Base-by-base conservation (phyloP, 2,113 vertebrate species). In the Zeus faber region DNA sequence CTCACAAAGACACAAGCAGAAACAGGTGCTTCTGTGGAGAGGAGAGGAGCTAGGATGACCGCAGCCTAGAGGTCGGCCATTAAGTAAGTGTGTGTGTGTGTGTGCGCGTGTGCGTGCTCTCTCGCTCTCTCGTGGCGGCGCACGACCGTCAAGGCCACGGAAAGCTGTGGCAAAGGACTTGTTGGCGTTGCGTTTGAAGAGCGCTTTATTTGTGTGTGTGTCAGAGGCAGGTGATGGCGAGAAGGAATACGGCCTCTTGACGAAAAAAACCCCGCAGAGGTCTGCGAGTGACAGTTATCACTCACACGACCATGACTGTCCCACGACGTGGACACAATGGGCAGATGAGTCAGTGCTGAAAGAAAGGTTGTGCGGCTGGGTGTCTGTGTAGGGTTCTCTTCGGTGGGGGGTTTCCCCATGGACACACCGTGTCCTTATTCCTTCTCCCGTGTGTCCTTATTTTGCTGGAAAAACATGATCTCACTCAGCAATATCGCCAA, bases 121-220 rank as follows among this genome's bases (percentile, higher is more conserved):
- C n/a, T n/a, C n/a, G n/a, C n/a, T n/a, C n/a, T n/a, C n/a, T n/a
- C n/a, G 16, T 13, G 43, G 43, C 43, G 8, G 43, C 20, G n/a
- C n/a, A n/a, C n/a, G n/a, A n/a, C n/a, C n/a, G n/a, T n/a, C n/a
- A n/a, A n/a, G n/a, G n/a, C n/a, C n/a, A n/a, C n/a, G n/a, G n/a
- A n/a, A n/a, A n/a, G n/a, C n/a, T n/a, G n/a, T n/a, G n/a, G n/a
- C n/a, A n/a, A n/a, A n/a, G n/a, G n/a, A n/a, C n/a, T n/a, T 22
- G 60, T 33, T 20, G 22, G 40, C 13, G 21, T 11, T 44, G 10
- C 25, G 11, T 40, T 67, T 7, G 54, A 57, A 52, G 63, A 46
- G 29, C 44, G 53, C 50, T 77, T 72, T n/a, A n/a, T n/a, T n/a
- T n/a, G n/a, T 77, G 75, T 78, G 14, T 24, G 35, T 76, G 79